Base-by-base conservation (phyloP, 1,140 invertebrate genomes). In the Leptopilina boulardi region DNA sequence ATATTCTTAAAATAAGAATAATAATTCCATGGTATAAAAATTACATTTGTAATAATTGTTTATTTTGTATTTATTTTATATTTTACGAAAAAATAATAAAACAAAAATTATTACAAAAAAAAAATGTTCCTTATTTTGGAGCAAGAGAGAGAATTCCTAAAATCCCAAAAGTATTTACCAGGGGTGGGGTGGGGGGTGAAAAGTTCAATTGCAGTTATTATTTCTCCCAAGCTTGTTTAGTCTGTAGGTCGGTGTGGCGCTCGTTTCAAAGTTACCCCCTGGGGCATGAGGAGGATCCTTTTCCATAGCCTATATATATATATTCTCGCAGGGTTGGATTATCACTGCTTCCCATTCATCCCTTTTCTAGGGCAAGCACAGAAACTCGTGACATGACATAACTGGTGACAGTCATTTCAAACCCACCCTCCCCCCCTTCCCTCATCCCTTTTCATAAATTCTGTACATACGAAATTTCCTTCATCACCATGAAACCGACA, bases 271-370 rank as follows among this genome's bases (percentile, higher is more conserved):
- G 26, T 66, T 66, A n/a, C 59, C 59, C 59, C 26, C 6, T 11
- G 59, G 59, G 59, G 15, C 5, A 38, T 38, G 34, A 9, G n/a
- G 15, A 66, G 26, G 59, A 66, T 30, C 59, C 59, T 66, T 66
- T 66, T 13, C 42, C 21, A 34, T 66, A 26, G 13, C 59, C 59
- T 9, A n/a, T n/a, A n/a, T n/a, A n/a, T n/a, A n/a, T 66, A 66
- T 26, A 66, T 66, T 66, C 13, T 30, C 26, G 9, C 23, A 30
- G 21, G 59, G 59, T 23, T 66, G 59, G 21, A 66, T 66, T 66
- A 66, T 66, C 59, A 66, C 26, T 15, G 15, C 42, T 23, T 19
- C 30, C 44, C 72, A 73, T 73, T 73, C 72, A 73, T 73, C 19
- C 72, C 19, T 54, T 54, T 51, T 41, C 23, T 73, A n/a, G 72